A percentile compares a stretch with the other conserved stretches of the same genome.
Evolutionary conservation across 1,140 invertebrate genomes (phyloP).

Genomic region (Musca vetustissima): DNA sequence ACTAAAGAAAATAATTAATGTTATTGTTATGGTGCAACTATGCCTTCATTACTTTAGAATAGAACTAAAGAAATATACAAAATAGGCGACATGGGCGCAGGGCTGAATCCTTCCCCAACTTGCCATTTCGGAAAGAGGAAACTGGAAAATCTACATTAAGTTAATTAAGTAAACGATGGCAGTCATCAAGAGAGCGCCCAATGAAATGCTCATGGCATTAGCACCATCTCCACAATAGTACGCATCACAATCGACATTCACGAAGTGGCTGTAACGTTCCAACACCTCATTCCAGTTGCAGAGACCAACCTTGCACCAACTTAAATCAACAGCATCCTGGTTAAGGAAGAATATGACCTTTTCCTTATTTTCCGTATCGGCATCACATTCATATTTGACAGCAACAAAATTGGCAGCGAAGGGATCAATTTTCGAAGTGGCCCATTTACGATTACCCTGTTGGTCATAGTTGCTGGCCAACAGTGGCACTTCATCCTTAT

Average conservation of each 20-base stretch:
- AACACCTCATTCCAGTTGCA: conserved; percentile 60
- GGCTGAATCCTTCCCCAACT: too few relatives aligned
- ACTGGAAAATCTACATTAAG: conserved; percentile 23
- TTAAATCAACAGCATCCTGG: conserved; percentile 62
- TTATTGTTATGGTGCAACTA: too few relatives aligned
- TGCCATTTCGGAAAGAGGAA: too few relatives aligned
- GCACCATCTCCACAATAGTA: conserved; percentile 41
- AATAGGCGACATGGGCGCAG: too few relatives aligned
- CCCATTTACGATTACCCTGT: conserved; percentile 66
- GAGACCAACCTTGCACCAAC: conserved; percentile 63
- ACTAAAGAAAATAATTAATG: too few relatives aligned
- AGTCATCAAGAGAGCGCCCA: conserved; percentile 33
- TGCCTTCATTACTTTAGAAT: too few relatives aligned
- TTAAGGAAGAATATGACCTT: conserved; percentile 67
- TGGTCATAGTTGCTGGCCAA: conserved; percentile 68
- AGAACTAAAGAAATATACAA: too few relatives aligned
- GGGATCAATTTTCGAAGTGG: conserved; percentile 69
- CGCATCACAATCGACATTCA: conserved; percentile 43
- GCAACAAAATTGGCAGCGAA: conserved; percentile 79
- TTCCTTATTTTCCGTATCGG: conserved; percentile 57
- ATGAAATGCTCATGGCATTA: conserved; percentile 23
- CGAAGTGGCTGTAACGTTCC: conserved; percentile 36
- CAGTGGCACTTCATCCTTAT: conserved; percentile 65
- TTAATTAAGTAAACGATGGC: conserved; percentile 49
- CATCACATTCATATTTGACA: conserved; percentile 60